Percentiles rank a stretch among this genome's conserved stretches.
These are phyloP conservation scores for Capitulum mitella DNA, from an alignment of 2,888 invertebrate species.

Conservation along the genomic window DNA sequence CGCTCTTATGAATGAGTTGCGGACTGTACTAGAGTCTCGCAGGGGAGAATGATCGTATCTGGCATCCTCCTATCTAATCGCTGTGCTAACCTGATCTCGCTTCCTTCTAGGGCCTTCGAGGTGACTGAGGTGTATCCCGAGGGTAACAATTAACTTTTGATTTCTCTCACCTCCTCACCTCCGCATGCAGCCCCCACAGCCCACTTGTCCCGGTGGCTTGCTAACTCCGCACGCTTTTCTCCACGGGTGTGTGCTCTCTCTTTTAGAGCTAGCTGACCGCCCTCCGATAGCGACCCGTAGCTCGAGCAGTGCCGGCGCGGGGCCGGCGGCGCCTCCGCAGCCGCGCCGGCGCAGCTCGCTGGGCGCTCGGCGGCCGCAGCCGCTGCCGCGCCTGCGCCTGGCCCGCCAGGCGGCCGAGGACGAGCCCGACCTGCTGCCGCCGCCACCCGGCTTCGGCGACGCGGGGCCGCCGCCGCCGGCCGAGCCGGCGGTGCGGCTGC, in stretches of 20 bases:
- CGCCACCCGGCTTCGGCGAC: background rate
- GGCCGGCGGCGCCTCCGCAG: background rate
- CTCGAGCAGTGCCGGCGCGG: background rate
- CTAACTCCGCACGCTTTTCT: background rate
- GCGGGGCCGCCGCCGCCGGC: background rate
- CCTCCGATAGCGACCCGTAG: background rate
- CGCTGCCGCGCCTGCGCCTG: background rate
- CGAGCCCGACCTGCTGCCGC: background rate
- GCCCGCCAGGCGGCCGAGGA: background rate
- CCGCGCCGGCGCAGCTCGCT: background rate
- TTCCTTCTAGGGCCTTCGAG: background rate
- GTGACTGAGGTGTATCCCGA: background rate
- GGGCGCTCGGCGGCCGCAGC: background rate
- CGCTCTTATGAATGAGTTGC: background rate
- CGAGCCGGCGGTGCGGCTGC: background rate
- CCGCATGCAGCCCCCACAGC: background rate
- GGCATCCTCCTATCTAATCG: background rate
- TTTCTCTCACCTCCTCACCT: background rate
- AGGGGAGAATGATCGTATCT: background rate
- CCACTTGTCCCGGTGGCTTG: background rate
- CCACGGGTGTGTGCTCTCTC: background rate
- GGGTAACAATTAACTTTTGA: background rate
- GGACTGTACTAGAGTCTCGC: background rate
- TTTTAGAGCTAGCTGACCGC: conserved; percentile 10
- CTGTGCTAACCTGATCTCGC: background rate